Percentiles rank a stretch among this genome's conserved stretches.
These are phyloP conservation scores for Ranitomeya imitator DNA, from an alignment of 2,113 vertebrate species.

Conservation along the genomic window DNA sequence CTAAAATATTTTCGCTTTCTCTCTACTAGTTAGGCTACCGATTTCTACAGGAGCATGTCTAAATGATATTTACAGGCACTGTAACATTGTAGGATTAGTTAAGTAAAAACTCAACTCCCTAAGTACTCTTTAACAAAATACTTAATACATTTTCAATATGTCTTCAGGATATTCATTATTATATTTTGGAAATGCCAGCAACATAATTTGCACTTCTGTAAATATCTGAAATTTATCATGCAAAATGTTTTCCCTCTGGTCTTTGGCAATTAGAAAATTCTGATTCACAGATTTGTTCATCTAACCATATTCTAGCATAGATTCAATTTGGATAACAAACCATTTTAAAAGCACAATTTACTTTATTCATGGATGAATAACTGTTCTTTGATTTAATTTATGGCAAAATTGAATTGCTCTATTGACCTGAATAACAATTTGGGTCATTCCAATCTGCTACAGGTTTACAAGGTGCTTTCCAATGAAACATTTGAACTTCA, in stretches of 20 bases:
- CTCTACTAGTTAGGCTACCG: no score
- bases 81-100: no score
- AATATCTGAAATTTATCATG: neutral
- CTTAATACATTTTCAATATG: neutral
- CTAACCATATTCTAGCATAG: neutral
- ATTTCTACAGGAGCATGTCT: no score
- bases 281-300: neutral
- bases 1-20: no score
- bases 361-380: slow-evolving; percentile 7
- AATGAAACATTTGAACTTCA: neutral
- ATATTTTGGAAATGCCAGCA: neutral
- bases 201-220: neutral
- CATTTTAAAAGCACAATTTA: neutral
- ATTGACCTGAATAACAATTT: slow-evolving; percentile 10
- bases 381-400: neutral
- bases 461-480: neutral
- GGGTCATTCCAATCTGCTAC: neutral
- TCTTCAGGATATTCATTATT: neutral
- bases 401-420: neutral
- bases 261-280: neutral
- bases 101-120: no score
- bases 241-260: neutral
- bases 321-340: neutral
- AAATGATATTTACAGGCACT: no score
- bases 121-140: neutral